Conservation (phyloP, 2,888 invertebrate species). For the Patella pellucida region DNA sequence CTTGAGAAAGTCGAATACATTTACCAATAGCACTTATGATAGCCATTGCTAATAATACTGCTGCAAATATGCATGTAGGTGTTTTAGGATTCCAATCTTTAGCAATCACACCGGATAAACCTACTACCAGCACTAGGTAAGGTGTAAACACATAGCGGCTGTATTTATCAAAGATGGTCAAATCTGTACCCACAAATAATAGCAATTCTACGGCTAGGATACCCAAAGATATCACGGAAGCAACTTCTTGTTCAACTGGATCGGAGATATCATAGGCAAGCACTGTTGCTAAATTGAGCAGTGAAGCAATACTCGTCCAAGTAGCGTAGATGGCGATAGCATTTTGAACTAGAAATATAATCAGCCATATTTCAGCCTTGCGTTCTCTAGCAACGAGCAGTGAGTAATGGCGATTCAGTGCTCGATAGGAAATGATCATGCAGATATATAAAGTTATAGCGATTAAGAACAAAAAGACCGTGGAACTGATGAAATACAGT, state of each 20-base stretch:
- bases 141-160: constrained; percentile 65
- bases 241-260: constrained; percentile 33
- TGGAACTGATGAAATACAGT: constrained; percentile 37
- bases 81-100: constrained; percentile 52
- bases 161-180: constrained; percentile 57
- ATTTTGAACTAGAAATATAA: constrained; percentile 61
- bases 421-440: constrained; percentile 31
- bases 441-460: not conserved
- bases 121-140: constrained; percentile 60
- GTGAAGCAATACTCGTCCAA: constrained; percentile 62
- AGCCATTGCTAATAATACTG: constrained; percentile 44
- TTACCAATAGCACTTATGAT: constrained; percentile 35
- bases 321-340: constrained; percentile 64
- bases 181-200: constrained; percentile 55
- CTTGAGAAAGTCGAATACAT: constrained; percentile 8
- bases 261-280: constrained; percentile 41
- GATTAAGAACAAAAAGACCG: not conserved
- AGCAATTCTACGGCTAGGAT: constrained; percentile 51
- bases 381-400: constrained; percentile 43
- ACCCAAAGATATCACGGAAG: constrained; percentile 51
- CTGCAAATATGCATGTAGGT: constrained; percentile 54
- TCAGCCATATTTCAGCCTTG: constrained; percentile 60
- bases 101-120: constrained; percentile 53
- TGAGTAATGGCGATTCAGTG: constrained; percentile 42
- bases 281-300: constrained; percentile 62